Evolutionary conservation across 2,113 vertebrate genomes (phyloP), one percentile per base, ranked within the genome.

Genomic region (Sclerurus mexicanus): DNA sequence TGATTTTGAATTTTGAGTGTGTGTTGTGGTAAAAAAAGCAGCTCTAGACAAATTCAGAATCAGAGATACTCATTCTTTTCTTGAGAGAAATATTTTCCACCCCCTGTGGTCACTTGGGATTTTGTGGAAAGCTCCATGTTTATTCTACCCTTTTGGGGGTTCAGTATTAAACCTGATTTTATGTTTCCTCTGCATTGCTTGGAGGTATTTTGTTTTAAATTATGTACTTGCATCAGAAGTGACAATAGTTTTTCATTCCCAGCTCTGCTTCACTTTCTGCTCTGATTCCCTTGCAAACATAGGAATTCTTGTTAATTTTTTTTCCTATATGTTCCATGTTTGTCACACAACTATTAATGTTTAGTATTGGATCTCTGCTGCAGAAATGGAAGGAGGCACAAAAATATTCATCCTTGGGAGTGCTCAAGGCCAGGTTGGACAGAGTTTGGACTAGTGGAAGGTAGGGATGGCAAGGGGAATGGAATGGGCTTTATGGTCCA

Each of bases 141-240:
- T 50, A 3, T 56, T 85, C n/a, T 81, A 27, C 37, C 7, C 8
- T 86, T 66, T 74, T 22, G 0, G 7, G 46, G 33, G n/a, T 8
- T 52, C 50, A 3, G 4, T 52, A 3, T 88, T 52, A 28, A 68
- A 46, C 20, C 5, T 9, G 55, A 55, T 25, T 63, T 12, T 14
- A 2, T 0, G 6, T 59, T 63, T 71, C 25, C 37, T 25, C 31
- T 35, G 60, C 10, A 3, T 21, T 56, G 69, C 31, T 55, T n/a
- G 52, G 53, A 69, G 49, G 31, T 30, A 7, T 37, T 92, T 59
- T 46, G 40, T n/a, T 80, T 71, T 66, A 52, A 56, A 24, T 49
- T 7, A 4, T 0, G 0, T 56, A 2, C 58, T 31, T 71, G 11
- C 25, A 28, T 64, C 33, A 24, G 49, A 49, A 50, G 31, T 56